Base-by-base conservation (phyloP, 2,888 invertebrate genomes). In the Tigriopus californicus region DNA sequence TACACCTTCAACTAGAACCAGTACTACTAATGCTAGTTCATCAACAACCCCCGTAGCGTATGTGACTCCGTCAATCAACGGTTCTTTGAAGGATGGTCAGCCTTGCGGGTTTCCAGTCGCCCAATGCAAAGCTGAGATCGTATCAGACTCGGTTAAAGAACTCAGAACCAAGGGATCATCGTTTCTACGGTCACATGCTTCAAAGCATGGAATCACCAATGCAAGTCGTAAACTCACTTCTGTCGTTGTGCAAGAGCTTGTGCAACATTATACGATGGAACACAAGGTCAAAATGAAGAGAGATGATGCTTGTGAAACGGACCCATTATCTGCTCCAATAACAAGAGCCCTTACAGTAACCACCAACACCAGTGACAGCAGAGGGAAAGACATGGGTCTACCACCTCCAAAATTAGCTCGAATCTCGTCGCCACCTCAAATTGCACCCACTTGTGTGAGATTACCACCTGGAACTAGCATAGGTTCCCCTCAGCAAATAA, bases 131-230 rank as follows among this genome's bases (percentile, higher is more conserved):
- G 56, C 46, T 22, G 25, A 20, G 10, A 33, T 56, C n/a, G 44
- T 25, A 10, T 44, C 56, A 8, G 12, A 22, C 10, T 56, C 56
- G 13, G n/a, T 46, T 1, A 44, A 42, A 56, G 44, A 56, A 20
- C 44, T 56, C n/a, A 20, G 56, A n/a, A 20, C 10, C 13, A 44
- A 33, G 24, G 56, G 56, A 18, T 56, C 56, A 1, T 41, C 41
- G 18, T 54, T 54, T 41, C 33, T 54, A 40, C 54, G 54, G 15
- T 15, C 54, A 6, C 54, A 54, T 41, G 56, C 56, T 15, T 56
- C 56, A 18, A 41, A 44, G 24, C 56, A 56, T 46, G 56, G 56
- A 20, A 18, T 56, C 15, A 20, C 56, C 6, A 56, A 56, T 46
- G 56, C 56, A 15, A 44, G 44, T 33, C n/a, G 56, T 5, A 56